These are phyloP conservation scores for Clarias laeviceps DNA, from an alignment of 2,797 vertebrate genomes.

Conservation along the genomic window DNA sequence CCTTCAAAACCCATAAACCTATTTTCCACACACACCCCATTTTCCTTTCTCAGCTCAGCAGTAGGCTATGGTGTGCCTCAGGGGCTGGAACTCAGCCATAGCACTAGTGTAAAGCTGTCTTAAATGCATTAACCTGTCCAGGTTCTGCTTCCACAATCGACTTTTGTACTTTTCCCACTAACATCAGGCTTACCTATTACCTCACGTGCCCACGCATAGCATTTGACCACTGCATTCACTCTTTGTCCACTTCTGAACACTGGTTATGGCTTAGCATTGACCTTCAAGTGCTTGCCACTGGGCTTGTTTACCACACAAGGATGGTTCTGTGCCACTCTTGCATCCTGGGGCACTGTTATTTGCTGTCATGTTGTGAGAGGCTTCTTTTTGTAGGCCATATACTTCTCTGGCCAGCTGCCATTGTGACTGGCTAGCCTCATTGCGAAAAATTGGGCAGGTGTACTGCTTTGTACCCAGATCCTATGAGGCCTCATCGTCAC, in stretches of 20 bases:
- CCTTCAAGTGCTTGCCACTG: no score
- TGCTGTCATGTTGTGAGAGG: not conserved
- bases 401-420: not conserved
- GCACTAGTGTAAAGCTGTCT: not conserved
- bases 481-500: not conserved
- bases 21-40: not conserved
- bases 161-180: not conserved
- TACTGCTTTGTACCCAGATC: not conserved
- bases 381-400: not conserved
- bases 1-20: not conserved
- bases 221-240: not conserved
- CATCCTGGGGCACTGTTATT: not conserved
- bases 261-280: not conserved
- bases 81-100: conserved; percentile 16
- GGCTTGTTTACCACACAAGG: not conserved
- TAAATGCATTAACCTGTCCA: not conserved
- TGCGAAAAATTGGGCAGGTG: not conserved
- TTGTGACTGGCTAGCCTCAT: not conserved
- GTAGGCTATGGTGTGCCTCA: not conserved
- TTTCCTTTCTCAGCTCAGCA: not conserved
- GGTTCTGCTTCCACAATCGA: not conserved
- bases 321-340: not conserved
- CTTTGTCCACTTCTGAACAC: not conserved
- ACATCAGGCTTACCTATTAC: not conserved
- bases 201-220: not conserved